These are phyloP conservation scores for Dynastes grantii DNA, from an alignment of 2,888 invertebrate species.

Conservation along the genomic window DNA sequence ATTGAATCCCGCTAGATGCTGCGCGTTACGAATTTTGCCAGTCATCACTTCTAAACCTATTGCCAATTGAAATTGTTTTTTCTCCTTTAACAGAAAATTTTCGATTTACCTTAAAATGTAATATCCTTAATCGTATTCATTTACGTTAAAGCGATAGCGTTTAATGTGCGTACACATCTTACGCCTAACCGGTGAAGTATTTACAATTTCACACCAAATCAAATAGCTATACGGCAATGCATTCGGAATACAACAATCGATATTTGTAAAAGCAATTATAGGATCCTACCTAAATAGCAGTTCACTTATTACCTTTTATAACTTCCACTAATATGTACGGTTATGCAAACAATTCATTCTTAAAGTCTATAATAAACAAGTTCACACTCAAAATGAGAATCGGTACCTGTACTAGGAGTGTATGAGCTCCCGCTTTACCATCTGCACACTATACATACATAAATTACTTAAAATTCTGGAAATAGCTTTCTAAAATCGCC, in stretches of 20 bases:
- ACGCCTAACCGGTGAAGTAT: conserved; percentile 7
- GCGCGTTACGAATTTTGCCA: conserved; percentile 24
- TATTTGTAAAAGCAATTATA: conserved; percentile 37
- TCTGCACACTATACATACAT: background rate
- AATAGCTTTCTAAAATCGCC: conserved; percentile 32
- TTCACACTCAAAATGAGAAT: conserved; percentile 31
- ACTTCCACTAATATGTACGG: conserved; percentile 9
- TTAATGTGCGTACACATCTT: background rate
- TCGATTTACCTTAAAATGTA: background rate
- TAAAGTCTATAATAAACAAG: conserved; percentile 35
- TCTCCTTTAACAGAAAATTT: background rate
- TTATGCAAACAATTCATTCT: conserved; percentile 28
- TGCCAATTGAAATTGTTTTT: conserved; percentile 42
- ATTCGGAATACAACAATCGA: conserved; percentile 11
- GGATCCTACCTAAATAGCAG: background rate
- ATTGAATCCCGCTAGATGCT: conserved; percentile 27
- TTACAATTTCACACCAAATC: conserved; percentile 7
- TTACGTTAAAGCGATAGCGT: background rate
- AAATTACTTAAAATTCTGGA: conserved; percentile 28
- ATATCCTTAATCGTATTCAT: conserved; percentile 5
- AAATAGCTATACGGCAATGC: background rate
- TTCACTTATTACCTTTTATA: background rate
- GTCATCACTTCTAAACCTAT: conserved; percentile 49
- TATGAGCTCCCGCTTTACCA: conserved; percentile 2
- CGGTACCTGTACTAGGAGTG: conserved; percentile 1